A percentile compares a stretch with the other conserved stretches of the same genome.
These are phyloP conservation scores for Passer montanus DNA, from an alignment of 2,113 vertebrate species.

Conservation along the genomic window DNA sequence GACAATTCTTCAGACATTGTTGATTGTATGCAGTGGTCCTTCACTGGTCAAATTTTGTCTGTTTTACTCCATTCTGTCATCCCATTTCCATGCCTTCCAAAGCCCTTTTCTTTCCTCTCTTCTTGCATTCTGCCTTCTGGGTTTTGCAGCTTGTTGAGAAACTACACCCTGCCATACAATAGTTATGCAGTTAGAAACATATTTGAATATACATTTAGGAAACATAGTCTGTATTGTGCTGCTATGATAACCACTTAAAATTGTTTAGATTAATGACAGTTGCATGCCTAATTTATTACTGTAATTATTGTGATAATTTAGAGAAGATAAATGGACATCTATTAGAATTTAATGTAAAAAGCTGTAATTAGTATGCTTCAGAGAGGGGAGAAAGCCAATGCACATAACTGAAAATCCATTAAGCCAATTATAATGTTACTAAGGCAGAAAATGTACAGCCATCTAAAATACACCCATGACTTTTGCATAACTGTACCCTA, in stretches of 20 bases:
- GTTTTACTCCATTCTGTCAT: background rate
- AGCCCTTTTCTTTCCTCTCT: background rate
- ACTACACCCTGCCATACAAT: background rate
- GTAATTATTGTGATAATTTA: conserved; percentile 69
- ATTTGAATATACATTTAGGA: conserved; percentile 55
- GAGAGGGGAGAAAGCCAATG: conserved; percentile 27
- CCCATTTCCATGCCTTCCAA: background rate
- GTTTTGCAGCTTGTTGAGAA: background rate
- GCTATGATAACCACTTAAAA: conserved; percentile 17
- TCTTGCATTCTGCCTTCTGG: background rate
- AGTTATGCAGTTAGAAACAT: background rate
- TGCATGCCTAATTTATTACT: conserved; percentile 65
- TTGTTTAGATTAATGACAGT: conserved; percentile 48
- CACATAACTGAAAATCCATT: conserved; percentile 66
- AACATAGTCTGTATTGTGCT: background rate
- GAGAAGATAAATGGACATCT: conserved; percentile 74
- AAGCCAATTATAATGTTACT: conserved; percentile 69
- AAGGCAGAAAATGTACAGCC: conserved; percentile 48
- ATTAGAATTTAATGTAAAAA: conserved; percentile 76
- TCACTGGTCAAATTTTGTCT: background rate
- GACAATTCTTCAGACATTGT: background rate
- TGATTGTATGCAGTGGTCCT: background rate
- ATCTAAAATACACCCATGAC: conserved; percentile 60
- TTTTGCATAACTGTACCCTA: conserved; percentile 66
- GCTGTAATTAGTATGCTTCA: conserved; percentile 72